phyloP scores from a whole-genome alignment of 1,140 invertebrate species.

The Drosophila mayri region DNA sequence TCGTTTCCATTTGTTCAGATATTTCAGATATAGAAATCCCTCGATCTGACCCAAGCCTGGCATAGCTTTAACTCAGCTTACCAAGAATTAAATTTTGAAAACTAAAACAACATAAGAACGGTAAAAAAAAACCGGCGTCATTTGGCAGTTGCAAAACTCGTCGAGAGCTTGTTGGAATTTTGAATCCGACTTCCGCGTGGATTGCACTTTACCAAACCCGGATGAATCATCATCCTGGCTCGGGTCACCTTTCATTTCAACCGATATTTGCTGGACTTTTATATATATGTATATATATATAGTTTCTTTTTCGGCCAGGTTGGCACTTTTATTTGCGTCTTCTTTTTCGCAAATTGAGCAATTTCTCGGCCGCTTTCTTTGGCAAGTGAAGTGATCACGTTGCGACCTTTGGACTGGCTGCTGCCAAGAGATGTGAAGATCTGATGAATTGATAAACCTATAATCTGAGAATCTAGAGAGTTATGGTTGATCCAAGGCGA shows the following conservation, averaged over 20 bases:
- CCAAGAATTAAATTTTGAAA: neutral
- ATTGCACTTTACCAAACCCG: conserved; percentile 33
- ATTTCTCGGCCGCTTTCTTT: conserved; percentile 61
- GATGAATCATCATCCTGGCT: conserved; percentile 30
- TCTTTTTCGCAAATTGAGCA: conserved; percentile 32
- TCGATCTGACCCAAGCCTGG: no score
- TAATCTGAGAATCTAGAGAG: conserved; percentile 10
- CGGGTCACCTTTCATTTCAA: conserved; percentile 41
- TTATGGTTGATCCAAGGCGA: neutral
- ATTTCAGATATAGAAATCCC: neutral
- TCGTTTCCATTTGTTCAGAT: neutral
- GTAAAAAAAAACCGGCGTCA: conserved; percentile 1
- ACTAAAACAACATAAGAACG: neutral
- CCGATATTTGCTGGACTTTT: conserved; percentile 25
- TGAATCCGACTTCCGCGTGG: conserved; percentile 34
- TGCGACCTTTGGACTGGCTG: conserved; percentile 27
- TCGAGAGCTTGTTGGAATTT: conserved; percentile 18
- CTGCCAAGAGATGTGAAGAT: neutral
- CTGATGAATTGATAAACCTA: conserved; percentile 8
- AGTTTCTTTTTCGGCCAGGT: conserved; percentile 17
- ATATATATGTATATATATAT: neutral
- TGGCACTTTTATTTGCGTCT: conserved; percentile 38
- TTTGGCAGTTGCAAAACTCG: conserved; percentile 10
- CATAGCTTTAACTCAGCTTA: no score
- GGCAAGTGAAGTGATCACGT: conserved; percentile 31